Evolutionary conservation across 2,113 vertebrate species (phyloP).

Genomic region (Merops nubicus): DNA sequence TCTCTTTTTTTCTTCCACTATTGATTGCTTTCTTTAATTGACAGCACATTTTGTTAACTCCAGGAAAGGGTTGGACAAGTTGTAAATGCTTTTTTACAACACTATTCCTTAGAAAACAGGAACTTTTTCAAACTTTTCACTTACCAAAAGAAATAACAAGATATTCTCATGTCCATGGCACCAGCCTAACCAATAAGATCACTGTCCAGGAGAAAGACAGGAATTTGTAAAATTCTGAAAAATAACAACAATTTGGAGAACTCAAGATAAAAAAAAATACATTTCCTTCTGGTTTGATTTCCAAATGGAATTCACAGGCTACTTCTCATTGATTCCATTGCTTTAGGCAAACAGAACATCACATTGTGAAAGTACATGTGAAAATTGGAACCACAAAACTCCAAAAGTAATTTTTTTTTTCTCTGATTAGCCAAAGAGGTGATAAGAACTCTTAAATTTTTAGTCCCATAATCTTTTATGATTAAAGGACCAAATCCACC

Average conservation of each 20-base stretch:
- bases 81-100: not conserved
- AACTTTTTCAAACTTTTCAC: fast-evolving
- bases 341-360: not conserved
- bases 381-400: not conserved
- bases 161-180: fast-evolving
- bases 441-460: not conserved
- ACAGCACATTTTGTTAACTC: not conserved
- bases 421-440: not conserved
- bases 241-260: not conserved
- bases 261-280: not conserved
- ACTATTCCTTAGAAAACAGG: not conserved
- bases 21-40: not conserved
- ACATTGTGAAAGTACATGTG: fast-evolving
- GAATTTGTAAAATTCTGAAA: not conserved
- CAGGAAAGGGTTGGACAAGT: fast-evolving
- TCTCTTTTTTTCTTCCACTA: not conserved
- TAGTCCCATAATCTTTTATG: not conserved
- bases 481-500: not conserved
- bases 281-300: not conserved
- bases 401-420: not conserved
- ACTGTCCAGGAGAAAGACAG: not conserved
- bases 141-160: not conserved
- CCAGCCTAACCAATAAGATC: fast-evolving
- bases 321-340: not conserved
- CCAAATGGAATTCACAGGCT: not conserved